Evolutionary conservation across 2,888 invertebrate species (phyloP).

Genomic region (Hyalella azteca): DNA sequence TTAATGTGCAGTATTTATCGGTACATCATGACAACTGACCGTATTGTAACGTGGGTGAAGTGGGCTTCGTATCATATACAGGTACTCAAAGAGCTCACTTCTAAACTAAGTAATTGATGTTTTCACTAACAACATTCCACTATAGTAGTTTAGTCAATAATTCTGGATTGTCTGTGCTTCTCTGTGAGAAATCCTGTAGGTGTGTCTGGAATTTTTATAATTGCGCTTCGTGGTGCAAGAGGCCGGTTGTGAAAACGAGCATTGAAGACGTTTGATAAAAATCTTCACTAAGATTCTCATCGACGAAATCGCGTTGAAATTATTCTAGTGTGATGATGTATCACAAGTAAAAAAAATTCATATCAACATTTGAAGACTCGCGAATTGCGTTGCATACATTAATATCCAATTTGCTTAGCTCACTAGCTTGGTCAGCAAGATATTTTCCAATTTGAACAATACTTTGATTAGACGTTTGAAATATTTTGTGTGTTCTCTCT

Average conservation of each 20-base stretch:
- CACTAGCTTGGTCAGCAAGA: too few relatives aligned
- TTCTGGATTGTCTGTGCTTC: neutral
- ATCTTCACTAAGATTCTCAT: neutral
- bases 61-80: neutral
- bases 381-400: too few relatives aligned
- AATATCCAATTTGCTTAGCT: too few relatives aligned
- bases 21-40: too few relatives aligned
- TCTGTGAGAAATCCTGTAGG: neutral
- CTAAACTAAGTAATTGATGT: neutral
- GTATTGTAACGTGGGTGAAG: neutral
- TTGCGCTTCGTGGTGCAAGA: neutral
- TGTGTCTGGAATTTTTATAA: neutral
- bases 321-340: neutral
- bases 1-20: too few relatives aligned
- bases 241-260: neutral
- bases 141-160: neutral
- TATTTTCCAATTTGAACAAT: too few relatives aligned
- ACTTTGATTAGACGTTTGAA: too few relatives aligned
- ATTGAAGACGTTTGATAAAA: too few relatives aligned
- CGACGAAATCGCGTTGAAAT: neutral
- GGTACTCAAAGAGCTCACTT: neutral
- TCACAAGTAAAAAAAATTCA: too few relatives aligned
- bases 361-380: too few relatives aligned
- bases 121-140: neutral
- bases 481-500: too few relatives aligned